Base-by-base conservation (phyloP, 1,140 invertebrate species). In the Andricus grossulariae region DNA sequence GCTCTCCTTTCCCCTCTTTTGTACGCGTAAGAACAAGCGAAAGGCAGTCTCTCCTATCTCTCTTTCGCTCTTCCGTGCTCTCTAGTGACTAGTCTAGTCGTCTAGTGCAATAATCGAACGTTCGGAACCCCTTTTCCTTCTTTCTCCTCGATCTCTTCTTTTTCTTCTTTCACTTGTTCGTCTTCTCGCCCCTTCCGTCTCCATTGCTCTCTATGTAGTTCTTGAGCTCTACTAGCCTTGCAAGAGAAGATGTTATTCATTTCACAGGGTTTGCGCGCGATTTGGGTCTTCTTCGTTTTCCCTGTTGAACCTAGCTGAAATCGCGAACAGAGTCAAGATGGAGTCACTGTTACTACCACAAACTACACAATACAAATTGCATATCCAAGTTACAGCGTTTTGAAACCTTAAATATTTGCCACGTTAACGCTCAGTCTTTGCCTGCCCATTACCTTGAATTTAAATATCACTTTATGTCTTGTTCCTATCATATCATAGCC, bases 311-410 rank as follows among this genome's bases (percentile, higher is more conserved):
- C 8, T 52, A 1, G 39, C 39, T 0, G 10, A 45, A 11, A 45
- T 45, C 7, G 10, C 39, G 39, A 45, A 45, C 16, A 52, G 51
- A 52, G 51, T 52, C 13, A 52, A 52, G 13, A 52, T 16, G n/a
- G n/a, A 76, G 60, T 45, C 60, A 72, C 52, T 77, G 80, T 84
- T 83, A 82, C 66, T 79, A 80, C 78, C 80, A 80, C 77, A 75
- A 32, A 1, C 10, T 72, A 70, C 51, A 80, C 78, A 75, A 79
- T 81, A 77, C 79, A 80, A 82, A 82, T 82, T 80, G 79, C 71
- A 82, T 45, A 45, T 39, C 8, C 39, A 45, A 45, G 8, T 45
- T 11, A 45, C 6, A 45, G 6, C 39, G 10, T 45, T 0, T 45
- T 45, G 39, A 11, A n/a, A n/a, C n/a, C n/a, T n/a, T n/a, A n/a